phyloP scores from a whole-genome alignment of 2,888 invertebrate genomes.

The Hypselothyrea guttata region DNA sequence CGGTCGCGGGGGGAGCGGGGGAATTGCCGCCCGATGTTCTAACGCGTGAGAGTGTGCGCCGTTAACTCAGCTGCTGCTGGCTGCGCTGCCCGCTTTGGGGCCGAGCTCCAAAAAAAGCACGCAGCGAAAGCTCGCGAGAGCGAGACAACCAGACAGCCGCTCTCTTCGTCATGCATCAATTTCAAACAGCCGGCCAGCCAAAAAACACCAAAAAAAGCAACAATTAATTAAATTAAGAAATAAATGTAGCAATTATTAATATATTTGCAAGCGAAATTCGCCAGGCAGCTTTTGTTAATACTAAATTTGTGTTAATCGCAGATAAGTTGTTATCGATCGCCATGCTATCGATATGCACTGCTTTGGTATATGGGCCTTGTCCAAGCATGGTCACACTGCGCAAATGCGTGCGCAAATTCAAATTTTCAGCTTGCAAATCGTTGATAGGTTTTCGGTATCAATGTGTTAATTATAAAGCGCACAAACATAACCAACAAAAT shows the following conservation, averaged over 20 bases:
- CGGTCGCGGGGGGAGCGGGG: no score
- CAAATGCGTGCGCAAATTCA: not conserved
- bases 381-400: not conserved
- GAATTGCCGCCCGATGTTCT: slow-evolving; percentile 49
- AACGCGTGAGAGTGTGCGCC: slow-evolving; percentile 60
- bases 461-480: slow-evolving; percentile 74
- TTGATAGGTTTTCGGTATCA: slow-evolving; percentile 75
- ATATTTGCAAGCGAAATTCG: slow-evolving; percentile 86
- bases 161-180: not conserved
- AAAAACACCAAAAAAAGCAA: not conserved
- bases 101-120: slow-evolving; percentile 59
- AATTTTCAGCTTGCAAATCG: slow-evolving; percentile 60
- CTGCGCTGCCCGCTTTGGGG: slow-evolving; percentile 53
- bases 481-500: slow-evolving; percentile 78
- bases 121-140: slow-evolving; percentile 40
- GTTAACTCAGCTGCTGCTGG: slow-evolving; percentile 56
- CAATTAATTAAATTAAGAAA: not conserved
- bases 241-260: no score
- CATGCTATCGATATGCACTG: slow-evolving; percentile 1
- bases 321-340: no score
- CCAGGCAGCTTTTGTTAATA: no score
- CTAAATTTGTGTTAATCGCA: no score
- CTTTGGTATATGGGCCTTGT: not conserved
- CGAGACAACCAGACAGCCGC: slow-evolving; percentile 31
- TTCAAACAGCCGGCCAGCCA: not conserved